Base-by-base conservation (phyloP, 1,140 invertebrate species). In the Drosophila dunni region DNA sequence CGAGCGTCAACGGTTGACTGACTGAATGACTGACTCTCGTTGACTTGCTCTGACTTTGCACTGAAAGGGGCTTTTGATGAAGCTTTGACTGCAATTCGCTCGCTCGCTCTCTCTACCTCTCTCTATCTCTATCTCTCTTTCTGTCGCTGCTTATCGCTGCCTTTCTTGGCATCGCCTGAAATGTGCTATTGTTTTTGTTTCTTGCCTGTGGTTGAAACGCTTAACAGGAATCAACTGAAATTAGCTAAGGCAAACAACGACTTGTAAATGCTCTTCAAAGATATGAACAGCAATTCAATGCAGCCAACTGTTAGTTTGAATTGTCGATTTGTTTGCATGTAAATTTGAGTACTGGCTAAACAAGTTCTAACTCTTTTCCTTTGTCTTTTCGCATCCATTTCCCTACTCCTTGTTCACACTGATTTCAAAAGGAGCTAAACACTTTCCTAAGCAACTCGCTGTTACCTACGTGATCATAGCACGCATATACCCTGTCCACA, bases 191-290 rank as follows among this genome's bases (percentile, higher is more conserved):
- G 71, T 66, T 78, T 82, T 81, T 8, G 40, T 48, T 60, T 60
- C 34, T 36, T 58, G 62, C 45, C 61, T 88, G 83, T 72, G 83
- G 83, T 74, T 83, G 65, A 86, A 83, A 63, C 79, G 66, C 50
- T 86, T 88, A 83, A 57, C 63, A 62, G 56, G 72, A 8, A 68
- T 68, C 56, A 36, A n/a, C 11, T 34, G 8, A n/a, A 51, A 53
- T 40, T 15, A 60, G 34, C 8, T 11, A 36, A 36, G 7, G 0
- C 3, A 13, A 34, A 17, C 34, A 42, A 56, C 64, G 64, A 69
- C 48, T 1, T 10, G 7, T 0, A 36, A 8, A 46, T 73, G 54
- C 64, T 33, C 64, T 77, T 8, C 17, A 17, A 45, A 6, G 8
- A 3, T 11, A 0, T 17, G 53, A 8, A 38, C 1, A 33, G 11